phyloP scores from a whole-genome alignment of 2,113 vertebrate genomes.

The Cairina moschata region DNA sequence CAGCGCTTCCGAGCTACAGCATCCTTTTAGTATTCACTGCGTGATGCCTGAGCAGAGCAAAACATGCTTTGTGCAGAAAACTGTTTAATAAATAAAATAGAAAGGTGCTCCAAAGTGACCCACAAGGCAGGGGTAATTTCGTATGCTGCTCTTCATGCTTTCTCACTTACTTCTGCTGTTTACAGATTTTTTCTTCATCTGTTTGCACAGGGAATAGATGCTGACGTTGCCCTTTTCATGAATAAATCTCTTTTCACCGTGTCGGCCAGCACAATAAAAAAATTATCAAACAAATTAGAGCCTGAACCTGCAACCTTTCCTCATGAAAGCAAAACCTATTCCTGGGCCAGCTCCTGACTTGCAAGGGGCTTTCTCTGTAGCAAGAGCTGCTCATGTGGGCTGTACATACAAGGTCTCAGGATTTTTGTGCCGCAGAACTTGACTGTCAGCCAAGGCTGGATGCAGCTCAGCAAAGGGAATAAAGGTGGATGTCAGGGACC shows the following conservation, averaged over 20 bases:
- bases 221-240: constrained; percentile 32
- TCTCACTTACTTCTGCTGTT: constrained; percentile 29
- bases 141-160: constrained; percentile 56
- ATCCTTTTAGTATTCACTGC: constrained; percentile 28
- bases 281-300: constrained; percentile 48
- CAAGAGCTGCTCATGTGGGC: neutral
- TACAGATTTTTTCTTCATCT: constrained; percentile 32
- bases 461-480: neutral
- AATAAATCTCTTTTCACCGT: constrained; percentile 58
- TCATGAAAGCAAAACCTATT: constrained; percentile 16
- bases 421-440: constrained; percentile 32
- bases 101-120: constrained; percentile 67
- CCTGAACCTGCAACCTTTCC: constrained; percentile 25
- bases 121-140: constrained; percentile 55
- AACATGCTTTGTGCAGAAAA: constrained; percentile 48
- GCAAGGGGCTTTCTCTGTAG: neutral
- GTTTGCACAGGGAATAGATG: constrained; percentile 60
- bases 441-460: constrained; percentile 43
- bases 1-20: neutral
- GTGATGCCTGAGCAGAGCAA: neutral
- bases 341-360: neutral
- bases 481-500: neutral
- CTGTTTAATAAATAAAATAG: constrained; percentile 65
- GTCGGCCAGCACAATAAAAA: constrained; percentile 58
- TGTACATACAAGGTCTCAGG: neutral